Conservation (phyloP, 2,888 invertebrate species). For the Leucoma salicis region DNA sequence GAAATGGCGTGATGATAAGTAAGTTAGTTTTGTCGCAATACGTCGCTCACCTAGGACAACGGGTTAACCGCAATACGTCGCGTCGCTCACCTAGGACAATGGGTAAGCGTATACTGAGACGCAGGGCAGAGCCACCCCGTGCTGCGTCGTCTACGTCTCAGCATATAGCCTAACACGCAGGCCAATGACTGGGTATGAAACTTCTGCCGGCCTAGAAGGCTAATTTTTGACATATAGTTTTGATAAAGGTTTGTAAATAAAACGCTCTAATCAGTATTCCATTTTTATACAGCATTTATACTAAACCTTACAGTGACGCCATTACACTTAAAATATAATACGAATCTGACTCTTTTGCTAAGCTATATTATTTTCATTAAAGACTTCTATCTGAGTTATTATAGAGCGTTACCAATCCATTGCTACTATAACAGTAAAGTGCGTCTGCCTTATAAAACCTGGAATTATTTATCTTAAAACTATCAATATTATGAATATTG, state of each 20-base stretch:
- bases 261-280: slow-evolving; percentile 67
- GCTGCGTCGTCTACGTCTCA: no score
- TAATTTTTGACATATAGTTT: no score
- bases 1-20: no score
- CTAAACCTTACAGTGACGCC: slow-evolving; percentile 65
- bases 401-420: slow-evolving; percentile 52
- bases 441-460: slow-evolving; percentile 54
- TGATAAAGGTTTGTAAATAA: slow-evolving; percentile 42
- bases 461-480: slow-evolving; percentile 59
- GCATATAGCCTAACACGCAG: no score
- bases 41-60: no score
- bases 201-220: no score
- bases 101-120: no score
- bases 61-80: no score
- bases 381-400: slow-evolving; percentile 67
- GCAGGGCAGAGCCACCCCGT: no score
- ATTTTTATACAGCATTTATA: slow-evolving; percentile 72
- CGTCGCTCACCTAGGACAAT: no score
- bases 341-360: slow-evolving; percentile 74
- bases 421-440: slow-evolving; percentile 58
- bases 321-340: slow-evolving; percentile 76
- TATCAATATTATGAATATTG: slow-evolving; percentile 43
- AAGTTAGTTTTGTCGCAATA: no score
- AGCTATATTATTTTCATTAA: slow-evolving; percentile 61
- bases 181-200: no score